phyloP scores from a whole-genome alignment of 2,113 vertebrate species.

The Psittacus erithacus region DNA sequence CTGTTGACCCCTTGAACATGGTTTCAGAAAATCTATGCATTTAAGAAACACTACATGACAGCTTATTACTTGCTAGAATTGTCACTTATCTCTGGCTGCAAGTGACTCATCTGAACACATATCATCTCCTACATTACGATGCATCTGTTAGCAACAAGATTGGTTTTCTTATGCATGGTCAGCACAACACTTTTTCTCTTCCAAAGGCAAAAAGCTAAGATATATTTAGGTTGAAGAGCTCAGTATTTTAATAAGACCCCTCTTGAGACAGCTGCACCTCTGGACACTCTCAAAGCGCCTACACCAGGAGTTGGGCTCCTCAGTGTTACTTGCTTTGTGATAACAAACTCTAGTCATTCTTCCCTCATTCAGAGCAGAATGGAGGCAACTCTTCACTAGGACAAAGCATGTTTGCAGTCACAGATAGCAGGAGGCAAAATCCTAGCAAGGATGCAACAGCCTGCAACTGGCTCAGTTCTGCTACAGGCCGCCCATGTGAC shows the following conservation, averaged over 20 bases:
- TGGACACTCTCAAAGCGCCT: not conserved
- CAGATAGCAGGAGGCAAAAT: not conserved
- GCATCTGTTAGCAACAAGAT: not conserved
- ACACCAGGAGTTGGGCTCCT: not conserved
- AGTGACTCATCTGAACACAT: conserved; percentile 63
- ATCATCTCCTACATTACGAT: not conserved
- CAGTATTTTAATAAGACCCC: not conserved
- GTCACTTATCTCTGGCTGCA: conserved; percentile 35
- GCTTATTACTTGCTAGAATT: conserved; percentile 50
- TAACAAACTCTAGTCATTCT: not conserved
- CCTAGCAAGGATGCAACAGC: not conserved
- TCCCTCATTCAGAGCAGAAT: not conserved
- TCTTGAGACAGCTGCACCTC: not conserved
- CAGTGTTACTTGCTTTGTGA: not conserved
- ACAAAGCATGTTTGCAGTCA: not conserved
- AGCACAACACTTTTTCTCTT: not conserved
- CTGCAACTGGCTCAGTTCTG: not conserved
- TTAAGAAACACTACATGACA: conserved; percentile 58
- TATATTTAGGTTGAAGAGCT: not conserved
- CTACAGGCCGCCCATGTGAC: not conserved
- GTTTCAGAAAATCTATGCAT: conserved; percentile 56
- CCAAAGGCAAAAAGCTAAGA: not conserved
- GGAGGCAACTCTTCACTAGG: not conserved
- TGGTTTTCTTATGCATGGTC: conserved; percentile 14
- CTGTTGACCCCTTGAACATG: conserved; percentile 10